Conservation (phyloP, 2,797 vertebrate genomes). For the Cossypha dichroa region DNA sequence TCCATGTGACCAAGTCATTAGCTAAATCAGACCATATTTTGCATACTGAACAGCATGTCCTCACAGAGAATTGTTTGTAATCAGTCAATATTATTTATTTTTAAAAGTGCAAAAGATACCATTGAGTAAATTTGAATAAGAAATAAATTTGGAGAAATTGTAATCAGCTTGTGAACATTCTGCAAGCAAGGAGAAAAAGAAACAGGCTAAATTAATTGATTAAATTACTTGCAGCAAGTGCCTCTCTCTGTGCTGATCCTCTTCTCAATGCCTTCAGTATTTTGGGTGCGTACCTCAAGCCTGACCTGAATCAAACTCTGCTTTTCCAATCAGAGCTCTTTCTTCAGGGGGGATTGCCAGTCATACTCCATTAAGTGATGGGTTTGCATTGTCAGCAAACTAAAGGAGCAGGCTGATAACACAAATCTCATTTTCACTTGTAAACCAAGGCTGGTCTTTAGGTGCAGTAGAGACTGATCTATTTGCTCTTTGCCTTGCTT, state of each 20-base stretch:
- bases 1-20: not conserved
- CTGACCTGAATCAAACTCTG: conserved; percentile 29
- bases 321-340: not conserved
- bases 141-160: conserved; percentile 35
- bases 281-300: not conserved
- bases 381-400: not conserved
- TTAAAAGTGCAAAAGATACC: conserved; percentile 10
- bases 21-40: conserved; percentile 38
- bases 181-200: conserved; percentile 18
- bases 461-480: not conserved
- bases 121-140: conserved; percentile 42
- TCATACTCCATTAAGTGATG: not conserved
- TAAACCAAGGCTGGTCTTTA: not conserved
- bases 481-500: not conserved
- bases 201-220: conserved; percentile 17
- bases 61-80: conserved; percentile 7
- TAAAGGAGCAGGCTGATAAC: not conserved
- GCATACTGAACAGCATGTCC: not conserved
- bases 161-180: conserved; percentile 27
- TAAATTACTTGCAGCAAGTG: conserved; percentile 11
- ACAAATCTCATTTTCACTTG: conserved; percentile 11
- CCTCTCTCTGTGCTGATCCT: not conserved
- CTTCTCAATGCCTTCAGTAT: not conserved
- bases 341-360: not conserved
- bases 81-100: conserved; percentile 50